Percentiles rank a stretch among this genome's conserved stretches.
Conservation (phyloP, 2,113 vertebrate species). For the Calonectris borealis region DNA sequence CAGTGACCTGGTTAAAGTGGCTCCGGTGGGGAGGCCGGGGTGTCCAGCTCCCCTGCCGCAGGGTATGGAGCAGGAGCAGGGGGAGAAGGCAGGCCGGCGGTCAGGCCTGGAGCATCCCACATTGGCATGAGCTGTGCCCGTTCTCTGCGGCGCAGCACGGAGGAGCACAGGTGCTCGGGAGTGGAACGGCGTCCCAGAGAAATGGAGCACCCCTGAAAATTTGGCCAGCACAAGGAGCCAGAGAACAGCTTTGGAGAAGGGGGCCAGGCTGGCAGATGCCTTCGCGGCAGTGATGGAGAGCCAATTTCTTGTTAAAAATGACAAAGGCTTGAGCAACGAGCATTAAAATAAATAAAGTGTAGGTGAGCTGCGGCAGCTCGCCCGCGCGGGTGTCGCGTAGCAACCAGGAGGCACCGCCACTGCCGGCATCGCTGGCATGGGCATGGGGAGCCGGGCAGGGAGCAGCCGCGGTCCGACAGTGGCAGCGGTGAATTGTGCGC, state of each 20-base stretch:
- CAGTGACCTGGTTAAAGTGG: background rate
- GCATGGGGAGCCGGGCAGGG: background rate
- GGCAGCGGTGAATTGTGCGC: background rate
- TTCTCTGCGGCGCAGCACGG: fast-evolving
- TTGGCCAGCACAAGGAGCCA: background rate
- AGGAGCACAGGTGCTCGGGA: background rate
- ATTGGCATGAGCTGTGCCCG: background rate
- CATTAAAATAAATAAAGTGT: constrained; percentile 69
- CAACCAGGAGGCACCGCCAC: constrained; percentile 35
- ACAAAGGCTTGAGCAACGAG: constrained; percentile 51
- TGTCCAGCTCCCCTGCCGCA: fast-evolving
- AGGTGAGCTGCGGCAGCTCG: constrained; percentile 58
- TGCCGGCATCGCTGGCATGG: background rate
- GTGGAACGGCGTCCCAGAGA: background rate
- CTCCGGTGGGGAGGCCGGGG: background rate
- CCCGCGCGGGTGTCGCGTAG: constrained; percentile 59
- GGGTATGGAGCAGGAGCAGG: background rate
- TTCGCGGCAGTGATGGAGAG: constrained; percentile 1
- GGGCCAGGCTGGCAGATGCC: constrained; percentile 26
- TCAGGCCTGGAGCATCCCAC: background rate
- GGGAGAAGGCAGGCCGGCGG: fast-evolving
- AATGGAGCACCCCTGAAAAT: background rate
- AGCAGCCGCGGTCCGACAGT: background rate
- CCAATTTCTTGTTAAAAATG: constrained; percentile 27
- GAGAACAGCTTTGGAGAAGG: background rate